Conservation (phyloP, 1,140 invertebrate species). For the Magallana ariakensis region DNA sequence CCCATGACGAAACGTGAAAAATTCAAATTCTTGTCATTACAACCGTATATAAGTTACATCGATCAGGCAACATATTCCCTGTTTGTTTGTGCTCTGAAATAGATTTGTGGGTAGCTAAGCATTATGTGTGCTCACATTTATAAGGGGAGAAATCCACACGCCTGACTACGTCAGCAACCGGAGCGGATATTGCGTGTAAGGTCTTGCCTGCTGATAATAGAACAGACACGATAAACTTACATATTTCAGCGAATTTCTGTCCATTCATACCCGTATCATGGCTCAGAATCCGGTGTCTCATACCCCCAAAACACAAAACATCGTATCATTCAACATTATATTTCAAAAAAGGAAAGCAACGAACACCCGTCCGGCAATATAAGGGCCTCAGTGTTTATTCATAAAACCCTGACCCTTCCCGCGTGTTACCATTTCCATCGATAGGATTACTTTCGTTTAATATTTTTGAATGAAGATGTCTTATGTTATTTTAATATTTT, state of each 20-base stretch:
- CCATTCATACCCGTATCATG: not conserved
- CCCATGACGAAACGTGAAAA: not conserved
- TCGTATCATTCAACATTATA: not conserved
- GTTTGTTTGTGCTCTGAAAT: slow-evolving; percentile 4
- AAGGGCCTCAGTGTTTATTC: too few relatives aligned
- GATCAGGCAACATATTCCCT: not conserved
- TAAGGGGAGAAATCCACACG: not conserved
- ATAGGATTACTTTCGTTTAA: too few relatives aligned
- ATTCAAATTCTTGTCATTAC: not conserved
- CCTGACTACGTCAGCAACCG: not conserved
- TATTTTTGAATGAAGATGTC: too few relatives aligned
- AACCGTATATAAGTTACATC: not conserved
- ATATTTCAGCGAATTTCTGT: not conserved
- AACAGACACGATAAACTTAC: not conserved
- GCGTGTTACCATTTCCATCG: too few relatives aligned
- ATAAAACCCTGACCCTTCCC: too few relatives aligned
- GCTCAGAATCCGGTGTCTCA: too few relatives aligned
- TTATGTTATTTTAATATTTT: too few relatives aligned
- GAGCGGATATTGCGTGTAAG: slow-evolving; percentile 6
- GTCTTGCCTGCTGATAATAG: not conserved
- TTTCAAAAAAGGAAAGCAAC: not conserved
- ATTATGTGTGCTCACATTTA: not conserved
- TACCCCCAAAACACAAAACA: not conserved
- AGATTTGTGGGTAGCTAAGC: not conserved
- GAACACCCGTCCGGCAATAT: too few relatives aligned